Evolutionary conservation across 2,113 vertebrate genomes (phyloP).

Genomic region (Paratilapia polleni): DNA sequence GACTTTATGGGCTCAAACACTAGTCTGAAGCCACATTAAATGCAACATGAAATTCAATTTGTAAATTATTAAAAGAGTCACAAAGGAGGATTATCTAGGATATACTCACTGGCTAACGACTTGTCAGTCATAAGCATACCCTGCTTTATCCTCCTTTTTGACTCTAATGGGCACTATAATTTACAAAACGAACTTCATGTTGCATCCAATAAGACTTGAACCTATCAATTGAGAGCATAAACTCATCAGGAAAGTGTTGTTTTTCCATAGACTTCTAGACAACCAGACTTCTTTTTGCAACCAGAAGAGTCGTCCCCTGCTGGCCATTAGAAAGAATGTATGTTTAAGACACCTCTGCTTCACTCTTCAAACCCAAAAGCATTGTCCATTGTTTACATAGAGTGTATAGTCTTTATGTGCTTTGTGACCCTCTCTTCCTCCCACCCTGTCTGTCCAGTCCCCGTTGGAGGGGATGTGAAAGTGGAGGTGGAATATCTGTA

Average conservation of each 20-base stretch:
- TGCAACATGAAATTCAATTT: neutral
- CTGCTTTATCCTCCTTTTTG: too few relatives aligned
- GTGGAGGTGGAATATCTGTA: constrained; percentile 76
- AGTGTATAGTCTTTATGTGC: neutral
- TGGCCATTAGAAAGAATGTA: neutral
- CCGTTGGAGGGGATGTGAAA: constrained; percentile 71
- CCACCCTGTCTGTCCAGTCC: constrained; percentile 49
- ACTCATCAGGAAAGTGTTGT: rapidly evolving
- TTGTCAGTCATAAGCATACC: too few relatives aligned
- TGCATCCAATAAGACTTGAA: rapidly evolving
- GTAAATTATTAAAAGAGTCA: neutral
- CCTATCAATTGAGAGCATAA: too few relatives aligned
- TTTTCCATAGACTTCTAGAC: neutral
- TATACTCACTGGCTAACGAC: too few relatives aligned
- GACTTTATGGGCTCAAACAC: too few relatives aligned
- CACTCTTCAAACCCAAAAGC: too few relatives aligned
- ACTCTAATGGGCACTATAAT: too few relatives aligned
- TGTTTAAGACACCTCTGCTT: neutral
- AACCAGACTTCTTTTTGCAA: neutral
- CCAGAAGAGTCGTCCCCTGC: neutral
- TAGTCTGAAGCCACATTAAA: too few relatives aligned
- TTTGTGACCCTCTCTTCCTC: neutral
- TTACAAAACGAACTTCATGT: too few relatives aligned
- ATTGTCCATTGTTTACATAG: neutral
- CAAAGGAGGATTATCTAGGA: neutral